Evolutionary conservation across 2,888 invertebrate species (phyloP).

Genomic region (Tachina lurida): DNA sequence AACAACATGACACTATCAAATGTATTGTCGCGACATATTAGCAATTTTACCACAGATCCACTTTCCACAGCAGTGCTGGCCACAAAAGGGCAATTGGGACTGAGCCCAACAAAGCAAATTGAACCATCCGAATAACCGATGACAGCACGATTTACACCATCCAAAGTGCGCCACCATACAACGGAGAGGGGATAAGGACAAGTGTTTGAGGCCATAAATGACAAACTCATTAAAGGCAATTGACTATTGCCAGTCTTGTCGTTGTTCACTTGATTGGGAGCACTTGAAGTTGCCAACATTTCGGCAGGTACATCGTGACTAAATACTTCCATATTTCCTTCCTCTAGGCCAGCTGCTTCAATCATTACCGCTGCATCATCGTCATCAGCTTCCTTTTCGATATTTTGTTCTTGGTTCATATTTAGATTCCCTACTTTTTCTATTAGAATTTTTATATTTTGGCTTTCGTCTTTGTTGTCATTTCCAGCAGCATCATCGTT

Average conservation of each 20-base stretch:
- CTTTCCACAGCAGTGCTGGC: conserved; percentile 82
- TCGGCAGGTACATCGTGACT: conserved; percentile 80
- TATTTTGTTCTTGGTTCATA: conserved; percentile 47
- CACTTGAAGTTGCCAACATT: conserved; percentile 76
- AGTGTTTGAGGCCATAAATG: conserved; percentile 82
- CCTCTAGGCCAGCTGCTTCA: conserved; percentile 45
- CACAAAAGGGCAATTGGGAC: conserved; percentile 83
- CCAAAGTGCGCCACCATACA: conserved; percentile 90
- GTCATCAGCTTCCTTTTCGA: conserved; percentile 50
- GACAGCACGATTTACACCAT: conserved; percentile 88
- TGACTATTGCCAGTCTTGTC: conserved; percentile 78
- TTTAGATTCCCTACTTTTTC: conserved; percentile 54
- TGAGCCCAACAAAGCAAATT: conserved; percentile 83
- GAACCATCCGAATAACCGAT: conserved; percentile 87
- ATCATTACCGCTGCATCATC: conserved; percentile 56
- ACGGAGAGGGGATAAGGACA: conserved; percentile 85
- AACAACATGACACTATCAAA: conserved; percentile 85
- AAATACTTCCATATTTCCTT: conserved; percentile 74
- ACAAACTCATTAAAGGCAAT: conserved; percentile 76
- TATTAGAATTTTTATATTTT: conserved; percentile 43
- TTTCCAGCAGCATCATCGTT: conserved; percentile 33
- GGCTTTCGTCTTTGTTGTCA: conserved; percentile 40
- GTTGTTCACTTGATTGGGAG: conserved; percentile 69
- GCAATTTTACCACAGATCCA: conserved; percentile 81
- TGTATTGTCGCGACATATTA: conserved; percentile 87